A percentile compares a stretch with the other conserved stretches of the same genome.
phyloP scores from a whole-genome alignment of 2,888 invertebrate species.

The Platycheirus albimanus region DNA sequence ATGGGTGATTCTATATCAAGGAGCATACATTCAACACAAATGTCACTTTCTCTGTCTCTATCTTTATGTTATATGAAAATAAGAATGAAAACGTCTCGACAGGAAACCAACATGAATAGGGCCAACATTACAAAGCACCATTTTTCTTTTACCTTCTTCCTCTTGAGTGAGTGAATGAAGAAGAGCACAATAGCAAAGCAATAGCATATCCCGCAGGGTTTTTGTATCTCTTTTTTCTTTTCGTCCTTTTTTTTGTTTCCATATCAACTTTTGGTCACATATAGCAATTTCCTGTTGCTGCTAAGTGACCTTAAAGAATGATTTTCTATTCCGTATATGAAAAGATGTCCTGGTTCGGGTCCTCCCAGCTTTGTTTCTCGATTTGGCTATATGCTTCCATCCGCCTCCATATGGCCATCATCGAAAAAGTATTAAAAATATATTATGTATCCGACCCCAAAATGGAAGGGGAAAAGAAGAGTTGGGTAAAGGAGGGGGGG shows the following conservation, averaged over 20 bases:
- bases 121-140: slow-evolving; percentile 41
- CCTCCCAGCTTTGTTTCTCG: neutral
- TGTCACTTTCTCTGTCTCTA: neutral
- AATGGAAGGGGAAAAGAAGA: neutral
- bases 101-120: slow-evolving; percentile 28
- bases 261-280: slow-evolving; percentile 1
- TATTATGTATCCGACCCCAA: neutral
- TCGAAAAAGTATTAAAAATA: slow-evolving; percentile 33
- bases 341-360: neutral
- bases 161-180: neutral
- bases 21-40: neutral
- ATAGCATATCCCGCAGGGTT: slow-evolving; percentile 29
- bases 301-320: slow-evolving; percentile 17
- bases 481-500: too few relatives aligned
- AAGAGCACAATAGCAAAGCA: slow-evolving; percentile 19
- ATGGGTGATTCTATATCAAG: slow-evolving; percentile 16
- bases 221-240: slow-evolving; percentile 14
- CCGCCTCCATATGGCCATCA: neutral
- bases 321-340: slow-evolving; percentile 3
- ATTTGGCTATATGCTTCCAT: neutral
- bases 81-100: slow-evolving; percentile 19
- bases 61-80: neutral
- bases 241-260: neutral
- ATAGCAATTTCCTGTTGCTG: slow-evolving; percentile 20
- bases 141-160: neutral